Percentiles rank a stretch among this genome's conserved stretches.
Evolutionary conservation across 2,888 invertebrate genomes (phyloP).

Genomic region (Atherix ibis): DNA sequence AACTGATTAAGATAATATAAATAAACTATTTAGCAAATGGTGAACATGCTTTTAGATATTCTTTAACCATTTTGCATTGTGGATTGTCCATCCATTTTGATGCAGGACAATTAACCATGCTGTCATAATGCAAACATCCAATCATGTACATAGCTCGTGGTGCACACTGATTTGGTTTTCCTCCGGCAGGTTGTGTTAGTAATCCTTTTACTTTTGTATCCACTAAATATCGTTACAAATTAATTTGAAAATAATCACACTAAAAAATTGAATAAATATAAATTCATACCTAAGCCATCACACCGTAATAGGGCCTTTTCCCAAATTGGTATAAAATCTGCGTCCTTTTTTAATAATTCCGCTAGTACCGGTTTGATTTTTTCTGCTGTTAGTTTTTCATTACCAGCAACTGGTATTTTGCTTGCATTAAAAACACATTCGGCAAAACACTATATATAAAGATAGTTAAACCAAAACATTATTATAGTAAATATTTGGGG

Average conservation of each 20-base stretch:
- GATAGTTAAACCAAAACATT: no score
- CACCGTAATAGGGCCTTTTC: background rate
- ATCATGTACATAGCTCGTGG: no score
- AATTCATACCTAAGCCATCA: background rate
- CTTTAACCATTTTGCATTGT: background rate
- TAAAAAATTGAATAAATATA: background rate
- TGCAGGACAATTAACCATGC: background rate
- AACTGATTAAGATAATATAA: no score
- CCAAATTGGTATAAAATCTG: slow-evolving; percentile 1
- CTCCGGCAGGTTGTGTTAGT: no score
- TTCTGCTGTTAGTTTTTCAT: background rate
- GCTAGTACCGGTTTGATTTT: background rate
- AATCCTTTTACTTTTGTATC: no score
- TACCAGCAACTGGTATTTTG: background rate
- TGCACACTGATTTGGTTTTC: no score
- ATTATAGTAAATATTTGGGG: no score
- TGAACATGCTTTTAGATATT: background rate
- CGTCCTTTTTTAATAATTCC: background rate
- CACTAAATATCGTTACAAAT: no score
- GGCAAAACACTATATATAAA: background rate
- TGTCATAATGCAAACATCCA: background rate
- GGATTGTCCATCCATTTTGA: background rate
- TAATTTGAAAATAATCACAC: no score
- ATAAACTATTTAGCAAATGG: background rate
- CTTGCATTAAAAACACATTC: background rate